These are phyloP conservation scores for Epicauta chinensis DNA, from an alignment of 1,140 invertebrate species.

Conservation along the genomic window DNA sequence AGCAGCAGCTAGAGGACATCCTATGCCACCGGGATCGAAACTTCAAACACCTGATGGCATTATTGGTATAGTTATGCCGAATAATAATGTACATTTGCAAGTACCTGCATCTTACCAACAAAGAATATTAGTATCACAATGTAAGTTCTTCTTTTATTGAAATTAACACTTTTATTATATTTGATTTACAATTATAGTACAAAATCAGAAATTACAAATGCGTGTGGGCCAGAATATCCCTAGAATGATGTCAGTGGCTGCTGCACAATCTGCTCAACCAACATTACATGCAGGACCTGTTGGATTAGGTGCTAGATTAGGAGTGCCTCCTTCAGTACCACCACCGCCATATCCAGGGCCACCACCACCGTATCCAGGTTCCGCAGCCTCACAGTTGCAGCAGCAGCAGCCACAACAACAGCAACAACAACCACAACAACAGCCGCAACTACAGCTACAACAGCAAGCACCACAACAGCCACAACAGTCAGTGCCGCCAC, in stretches of 20 bases:
- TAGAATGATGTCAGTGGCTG: conserved; percentile 26
- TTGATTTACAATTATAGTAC: conserved; percentile 28
- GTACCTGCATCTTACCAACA: conserved; percentile 50
- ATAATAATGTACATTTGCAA: conserved; percentile 56
- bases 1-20: conserved; percentile 52
- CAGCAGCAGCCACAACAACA: conserved; percentile 8
- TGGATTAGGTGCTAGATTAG: conserved; percentile 25
- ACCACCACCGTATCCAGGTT: conserved; percentile 61
- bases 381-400: conserved; percentile 34
- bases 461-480: not conserved
- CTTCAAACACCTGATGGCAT: conserved; percentile 56
- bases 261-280: conserved; percentile 27
- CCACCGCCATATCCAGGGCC: conserved; percentile 58
- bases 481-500: conserved; percentile 11
- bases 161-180: not conserved
- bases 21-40: conserved; percentile 54
- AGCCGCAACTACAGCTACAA: too few species aligned
- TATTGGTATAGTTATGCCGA: conserved; percentile 57
- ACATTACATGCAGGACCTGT: conserved; percentile 37
- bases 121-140: conserved; percentile 28
- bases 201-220: conserved; percentile 41
- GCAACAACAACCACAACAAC: not conserved
- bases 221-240: conserved; percentile 29
- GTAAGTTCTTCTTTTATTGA: conserved; percentile 15
- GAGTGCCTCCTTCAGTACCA: conserved; percentile 46